phyloP scores from a whole-genome alignment of 2,113 vertebrate genomes.

The Otus sunia region DNA sequence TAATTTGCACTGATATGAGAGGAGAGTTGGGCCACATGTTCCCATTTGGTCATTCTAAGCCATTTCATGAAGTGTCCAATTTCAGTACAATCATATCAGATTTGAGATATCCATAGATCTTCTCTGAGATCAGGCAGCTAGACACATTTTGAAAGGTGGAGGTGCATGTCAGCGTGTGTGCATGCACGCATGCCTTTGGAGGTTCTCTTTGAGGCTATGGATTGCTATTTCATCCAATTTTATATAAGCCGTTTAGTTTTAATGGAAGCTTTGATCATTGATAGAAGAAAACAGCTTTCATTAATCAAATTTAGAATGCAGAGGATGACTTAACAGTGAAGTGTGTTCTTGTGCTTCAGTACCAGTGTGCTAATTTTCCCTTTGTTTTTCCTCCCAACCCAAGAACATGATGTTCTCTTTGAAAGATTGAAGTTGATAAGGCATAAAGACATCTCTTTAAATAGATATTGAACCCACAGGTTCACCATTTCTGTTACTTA shows the following conservation, averaged over 20 bases:
- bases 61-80: not conserved
- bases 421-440: not conserved
- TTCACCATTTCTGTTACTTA: not conserved
- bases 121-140: not conserved
- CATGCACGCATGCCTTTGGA: fast-evolving
- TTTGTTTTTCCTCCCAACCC: not conserved
- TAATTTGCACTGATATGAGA: not conserved
- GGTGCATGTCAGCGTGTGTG: not conserved
- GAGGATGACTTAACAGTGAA: not conserved
- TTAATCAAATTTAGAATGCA: not conserved
- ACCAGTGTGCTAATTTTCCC: not conserved
- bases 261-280: constrained; percentile 47
- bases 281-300: not conserved
- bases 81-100: not conserved
- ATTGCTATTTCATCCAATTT: not conserved
- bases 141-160: not conserved
- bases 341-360: not conserved
- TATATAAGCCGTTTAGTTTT: not conserved
- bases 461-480: not conserved
- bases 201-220: not conserved
- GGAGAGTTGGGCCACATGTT: not conserved
- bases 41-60: not conserved
- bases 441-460: not conserved
- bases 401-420: not conserved
- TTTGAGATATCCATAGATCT: not conserved